phyloP scores from a whole-genome alignment of 2,888 invertebrate genomes.

The Tachina grossa region DNA sequence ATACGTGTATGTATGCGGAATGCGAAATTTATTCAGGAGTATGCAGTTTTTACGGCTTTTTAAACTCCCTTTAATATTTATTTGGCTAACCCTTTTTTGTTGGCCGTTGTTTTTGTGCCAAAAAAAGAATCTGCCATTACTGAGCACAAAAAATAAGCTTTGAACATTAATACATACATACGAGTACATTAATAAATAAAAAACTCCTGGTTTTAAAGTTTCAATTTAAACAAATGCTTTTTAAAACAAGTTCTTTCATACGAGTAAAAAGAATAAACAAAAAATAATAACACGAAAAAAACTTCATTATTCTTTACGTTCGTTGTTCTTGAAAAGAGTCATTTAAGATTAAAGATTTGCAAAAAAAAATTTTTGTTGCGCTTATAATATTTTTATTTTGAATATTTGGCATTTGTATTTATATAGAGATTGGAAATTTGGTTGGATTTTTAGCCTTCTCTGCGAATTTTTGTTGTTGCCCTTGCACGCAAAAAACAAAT shows the following conservation, averaged over 20 bases:
- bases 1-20: too few species aligned
- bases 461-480: constrained; percentile 15
- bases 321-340: constrained; percentile 11
- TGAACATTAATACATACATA: neutral
- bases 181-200: neutral
- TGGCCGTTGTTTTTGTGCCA: too few species aligned
- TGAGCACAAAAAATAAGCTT: neutral
- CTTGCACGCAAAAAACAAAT: constrained; percentile 20
- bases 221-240: neutral
- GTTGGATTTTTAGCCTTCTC: constrained; percentile 22
- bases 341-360: constrained; percentile 7
- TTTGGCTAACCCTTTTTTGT: too few species aligned
- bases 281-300: neutral
- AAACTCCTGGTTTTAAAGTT: neutral
- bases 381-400: neutral
- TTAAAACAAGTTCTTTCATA: constrained; percentile 1
- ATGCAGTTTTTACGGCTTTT: too few species aligned
- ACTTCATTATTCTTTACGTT: neutral
- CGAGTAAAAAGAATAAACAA: neutral
- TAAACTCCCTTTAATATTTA: too few species aligned
- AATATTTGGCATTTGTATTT: neutral
- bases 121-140: too few species aligned
- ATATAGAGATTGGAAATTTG: constrained; percentile 21
- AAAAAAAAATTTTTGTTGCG: constrained; percentile 14
- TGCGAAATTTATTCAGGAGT: too few species aligned